Conservation (phyloP, 1,140 invertebrate species). For the Schlechtendalia chinensis region DNA sequence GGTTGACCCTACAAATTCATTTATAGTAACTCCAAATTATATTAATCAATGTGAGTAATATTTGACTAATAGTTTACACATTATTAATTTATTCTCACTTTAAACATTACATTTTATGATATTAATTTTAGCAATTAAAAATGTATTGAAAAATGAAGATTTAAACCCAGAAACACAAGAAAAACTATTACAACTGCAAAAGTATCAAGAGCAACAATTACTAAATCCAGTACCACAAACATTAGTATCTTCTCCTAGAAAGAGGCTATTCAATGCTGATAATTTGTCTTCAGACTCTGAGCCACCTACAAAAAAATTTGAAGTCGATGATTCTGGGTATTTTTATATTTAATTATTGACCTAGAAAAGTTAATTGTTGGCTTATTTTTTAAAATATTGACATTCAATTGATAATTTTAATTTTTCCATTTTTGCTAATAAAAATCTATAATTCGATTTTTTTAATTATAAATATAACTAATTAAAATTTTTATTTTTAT, state of each 20-base stretch:
- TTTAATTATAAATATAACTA: no score
- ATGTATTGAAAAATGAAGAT: slow-evolving; percentile 80
- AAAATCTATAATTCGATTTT: no score
- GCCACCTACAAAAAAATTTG: slow-evolving; percentile 9
- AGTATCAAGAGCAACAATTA: slow-evolving; percentile 80
- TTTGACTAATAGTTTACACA: neutral
- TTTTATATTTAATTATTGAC: neutral
- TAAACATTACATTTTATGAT: no score
- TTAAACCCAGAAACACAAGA: slow-evolving; percentile 91
- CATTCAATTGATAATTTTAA: no score
- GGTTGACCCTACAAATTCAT: slow-evolving; percentile 4
- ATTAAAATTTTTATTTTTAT: neutral
- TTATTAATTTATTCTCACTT: slow-evolving; percentile 51
- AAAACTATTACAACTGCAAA: slow-evolving; percentile 81
- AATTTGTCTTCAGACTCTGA: slow-evolving; percentile 8
- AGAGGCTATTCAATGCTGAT: neutral
- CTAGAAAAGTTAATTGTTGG: neutral
- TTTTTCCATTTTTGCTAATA: no score
- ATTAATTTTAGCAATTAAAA: slow-evolving; percentile 76
- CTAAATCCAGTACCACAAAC: slow-evolving; percentile 11
- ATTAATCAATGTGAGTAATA: slow-evolving; percentile 32
- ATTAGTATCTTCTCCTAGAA: neutral
- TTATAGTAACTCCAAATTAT: slow-evolving; percentile 41
- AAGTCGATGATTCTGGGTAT: slow-evolving; percentile 17
- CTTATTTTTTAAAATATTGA: neutral